phyloP scores from a whole-genome alignment of 2,113 vertebrate genomes.

The Pomatorhinus ruficollis region DNA sequence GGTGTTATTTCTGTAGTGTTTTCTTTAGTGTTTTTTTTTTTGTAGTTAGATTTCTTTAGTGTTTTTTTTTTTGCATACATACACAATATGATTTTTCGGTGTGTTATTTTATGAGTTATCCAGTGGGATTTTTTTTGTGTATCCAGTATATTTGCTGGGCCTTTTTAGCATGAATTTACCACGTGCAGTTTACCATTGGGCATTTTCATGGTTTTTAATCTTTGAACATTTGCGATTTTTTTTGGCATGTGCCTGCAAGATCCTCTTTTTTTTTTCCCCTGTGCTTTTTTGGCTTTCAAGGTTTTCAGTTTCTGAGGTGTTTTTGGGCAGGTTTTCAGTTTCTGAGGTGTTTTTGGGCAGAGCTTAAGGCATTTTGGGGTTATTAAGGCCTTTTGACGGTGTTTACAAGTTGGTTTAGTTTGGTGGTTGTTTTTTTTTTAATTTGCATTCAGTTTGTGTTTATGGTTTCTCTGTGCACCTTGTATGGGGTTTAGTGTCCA shows the following conservation, averaged over 20 bases:
- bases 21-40: background rate
- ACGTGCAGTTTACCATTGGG: background rate
- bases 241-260: fast-evolving
- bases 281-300: background rate
- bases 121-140: background rate
- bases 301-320: background rate
- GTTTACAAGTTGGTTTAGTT: background rate
- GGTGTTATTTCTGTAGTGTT: background rate
- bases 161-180: background rate
- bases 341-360: background rate
- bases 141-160: background rate
- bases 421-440: background rate
- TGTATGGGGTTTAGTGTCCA: background rate
- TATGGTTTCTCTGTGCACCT: background rate
- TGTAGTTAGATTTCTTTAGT: background rate
- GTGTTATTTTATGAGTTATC: background rate
- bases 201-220: background rate
- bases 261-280: background rate
- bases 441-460: background rate
- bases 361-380: background rate
- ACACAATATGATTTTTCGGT: background rate
- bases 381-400: background rate
- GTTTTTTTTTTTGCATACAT: fast-evolving
- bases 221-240: background rate
- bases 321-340: background rate